These are phyloP conservation scores for Leptopilina drosophilae DNA, from an alignment of 2,888 invertebrate genomes.

Conservation along the genomic window DNA sequence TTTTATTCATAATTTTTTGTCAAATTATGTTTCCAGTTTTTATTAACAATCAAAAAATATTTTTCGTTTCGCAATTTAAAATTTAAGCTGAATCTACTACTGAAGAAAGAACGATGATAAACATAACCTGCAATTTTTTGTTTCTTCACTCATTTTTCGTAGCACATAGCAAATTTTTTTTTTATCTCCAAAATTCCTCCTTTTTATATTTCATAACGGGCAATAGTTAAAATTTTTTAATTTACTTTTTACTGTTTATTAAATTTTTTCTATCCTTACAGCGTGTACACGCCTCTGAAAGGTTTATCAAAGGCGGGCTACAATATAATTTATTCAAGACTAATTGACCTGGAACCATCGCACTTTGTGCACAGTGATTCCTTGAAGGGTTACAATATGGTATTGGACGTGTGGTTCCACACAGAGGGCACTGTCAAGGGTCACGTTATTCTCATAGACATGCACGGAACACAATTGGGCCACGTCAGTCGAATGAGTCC, in stretches of 20 bases:
- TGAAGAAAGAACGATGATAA: too few species aligned
- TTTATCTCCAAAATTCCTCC: too few species aligned
- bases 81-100: too few species aligned
- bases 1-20: too few species aligned
- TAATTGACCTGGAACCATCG: conserved; percentile 80
- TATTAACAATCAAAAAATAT: too few species aligned
- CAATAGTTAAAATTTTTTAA: too few species aligned
- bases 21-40: too few species aligned
- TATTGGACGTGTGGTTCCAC: conserved; percentile 80
- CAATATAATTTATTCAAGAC: conserved; percentile 78
- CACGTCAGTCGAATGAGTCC: conserved; percentile 82
- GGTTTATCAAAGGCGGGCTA: conserved; percentile 79
- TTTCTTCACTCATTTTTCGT: too few species aligned
- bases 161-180: too few species aligned
- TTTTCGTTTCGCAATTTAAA: too few species aligned
- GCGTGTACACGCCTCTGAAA: conserved; percentile 77
- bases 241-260: not conserved
- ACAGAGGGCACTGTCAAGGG: conserved; percentile 80
- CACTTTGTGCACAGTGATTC: conserved; percentile 79
- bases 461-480: conserved; percentile 80
- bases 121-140: too few species aligned
- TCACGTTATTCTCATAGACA: conserved; percentile 81
- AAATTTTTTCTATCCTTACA: conserved; percentile 42
- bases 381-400: conserved; percentile 79
- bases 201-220: too few species aligned